These are phyloP conservation scores for Xestia sexstrigata DNA, from an alignment of 2,888 invertebrate genomes.

Conservation along the genomic window DNA sequence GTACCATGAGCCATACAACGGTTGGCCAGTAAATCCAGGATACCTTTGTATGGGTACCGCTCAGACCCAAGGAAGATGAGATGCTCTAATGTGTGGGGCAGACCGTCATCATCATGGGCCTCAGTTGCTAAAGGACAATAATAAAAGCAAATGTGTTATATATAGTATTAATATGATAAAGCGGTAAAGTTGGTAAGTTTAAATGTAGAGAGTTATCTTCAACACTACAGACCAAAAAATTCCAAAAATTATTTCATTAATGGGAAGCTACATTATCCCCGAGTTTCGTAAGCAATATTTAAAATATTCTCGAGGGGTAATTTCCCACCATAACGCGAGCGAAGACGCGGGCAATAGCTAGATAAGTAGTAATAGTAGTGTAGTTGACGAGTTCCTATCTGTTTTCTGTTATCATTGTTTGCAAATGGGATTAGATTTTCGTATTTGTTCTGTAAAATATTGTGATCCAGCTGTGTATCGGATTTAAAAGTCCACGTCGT, in stretches of 20 bases:
- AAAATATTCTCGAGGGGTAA: background rate
- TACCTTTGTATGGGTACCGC: slow-evolving; percentile 97
- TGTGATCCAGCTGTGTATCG: slow-evolving; percentile 1
- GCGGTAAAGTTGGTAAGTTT: background rate
- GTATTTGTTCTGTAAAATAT: slow-evolving; percentile 9
- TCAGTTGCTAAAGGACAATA: slow-evolving; percentile 93
- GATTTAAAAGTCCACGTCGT: background rate
- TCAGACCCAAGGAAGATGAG: slow-evolving; percentile 97
- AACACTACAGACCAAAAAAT: background rate
- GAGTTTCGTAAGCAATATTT: background rate
- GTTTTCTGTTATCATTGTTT: slow-evolving; percentile 15
- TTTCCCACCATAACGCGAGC: background rate
- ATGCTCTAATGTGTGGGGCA: slow-evolving; percentile 98
- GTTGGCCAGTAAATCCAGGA: slow-evolving; percentile 96
- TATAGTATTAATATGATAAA: background rate
- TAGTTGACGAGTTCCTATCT: slow-evolving; percentile 6
- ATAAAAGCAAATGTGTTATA: background rate
- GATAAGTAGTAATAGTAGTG: background rate
- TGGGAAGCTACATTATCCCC: background rate
- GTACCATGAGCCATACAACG: slow-evolving; percentile 97
- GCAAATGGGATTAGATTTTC: slow-evolving; percentile 14
- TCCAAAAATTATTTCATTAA: background rate
- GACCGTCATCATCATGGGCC: slow-evolving; percentile 97
- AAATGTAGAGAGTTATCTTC: background rate
- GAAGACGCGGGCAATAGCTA: background rate